A percentile compares a stretch with the other conserved stretches of the same genome.
These are phyloP conservation scores for Oncorhynchus mykiss DNA, from an alignment of 2,113 vertebrate species.

Conservation along the genomic window DNA sequence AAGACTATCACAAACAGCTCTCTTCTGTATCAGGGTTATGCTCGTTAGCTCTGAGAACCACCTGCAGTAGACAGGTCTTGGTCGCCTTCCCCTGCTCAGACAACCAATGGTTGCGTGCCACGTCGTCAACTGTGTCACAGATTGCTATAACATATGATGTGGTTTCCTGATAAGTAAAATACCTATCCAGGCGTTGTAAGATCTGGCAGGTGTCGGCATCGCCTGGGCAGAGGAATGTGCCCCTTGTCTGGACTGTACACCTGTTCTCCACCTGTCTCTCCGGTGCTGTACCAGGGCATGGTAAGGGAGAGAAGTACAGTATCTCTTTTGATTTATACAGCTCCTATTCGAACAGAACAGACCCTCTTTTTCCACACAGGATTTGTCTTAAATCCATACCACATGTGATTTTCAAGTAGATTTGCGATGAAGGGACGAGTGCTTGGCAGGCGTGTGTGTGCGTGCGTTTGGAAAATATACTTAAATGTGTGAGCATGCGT, in stretches of 20 bases:
- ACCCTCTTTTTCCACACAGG: background rate
- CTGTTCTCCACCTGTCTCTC: background rate
- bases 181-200: too few species aligned
- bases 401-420: constrained; percentile 7
- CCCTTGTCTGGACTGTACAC: background rate
- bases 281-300: background rate
- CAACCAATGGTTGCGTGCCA: too few species aligned
- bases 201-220: too few species aligned
- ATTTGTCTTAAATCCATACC: constrained; percentile 6
- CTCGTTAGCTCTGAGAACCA: too few species aligned
- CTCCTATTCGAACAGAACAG: background rate
- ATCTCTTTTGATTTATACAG: background rate
- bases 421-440: background rate
- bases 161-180: too few species aligned
- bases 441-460: background rate
- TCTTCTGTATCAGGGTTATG: too few species aligned
- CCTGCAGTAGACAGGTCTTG: background rate
- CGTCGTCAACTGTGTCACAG: too few species aligned
- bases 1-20: too few species aligned
- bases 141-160: too few species aligned
- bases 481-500: background rate
- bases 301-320: background rate
- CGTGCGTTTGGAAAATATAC: background rate
- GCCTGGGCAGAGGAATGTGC: too few species aligned
- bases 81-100: too few species aligned